A percentile compares a stretch with the other conserved stretches of the same genome.
These are phyloP conservation scores for Plodia interpunctella DNA, from an alignment of 1,140 invertebrate species.

Conservation along the genomic window DNA sequence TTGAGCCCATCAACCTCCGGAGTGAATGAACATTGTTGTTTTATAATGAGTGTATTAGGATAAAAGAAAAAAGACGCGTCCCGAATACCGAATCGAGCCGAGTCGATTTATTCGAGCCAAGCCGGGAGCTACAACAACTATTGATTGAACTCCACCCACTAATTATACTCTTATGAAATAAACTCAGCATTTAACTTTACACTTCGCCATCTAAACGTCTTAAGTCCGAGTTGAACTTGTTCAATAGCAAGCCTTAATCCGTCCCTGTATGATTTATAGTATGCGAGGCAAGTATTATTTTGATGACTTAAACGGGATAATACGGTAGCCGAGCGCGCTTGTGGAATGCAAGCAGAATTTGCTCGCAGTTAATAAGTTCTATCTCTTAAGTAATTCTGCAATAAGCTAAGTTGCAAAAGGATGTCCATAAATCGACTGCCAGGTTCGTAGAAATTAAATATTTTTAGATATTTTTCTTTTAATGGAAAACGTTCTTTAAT, in stretches of 20 bases:
- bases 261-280: neutral
- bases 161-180: conserved; percentile 71
- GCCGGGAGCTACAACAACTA: conserved; percentile 45
- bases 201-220: conserved; percentile 14
- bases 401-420: neutral
- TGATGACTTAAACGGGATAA: conserved; percentile 25
- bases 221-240: neutral
- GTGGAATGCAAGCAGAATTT: conserved; percentile 31
- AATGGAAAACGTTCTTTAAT: conserved; percentile 32
- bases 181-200: conserved; percentile 55
- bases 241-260: conserved; percentile 8
- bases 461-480: conserved; percentile 15
- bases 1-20: conserved; percentile 1
- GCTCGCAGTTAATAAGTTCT: conserved; percentile 23
- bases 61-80: conserved; percentile 9
- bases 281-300: neutral
- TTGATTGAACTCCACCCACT: conserved; percentile 65
- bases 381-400: neutral
- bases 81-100: conserved; percentile 17
- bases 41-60: conserved; percentile 6
- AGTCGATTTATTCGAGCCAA: conserved; percentile 34
- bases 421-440: neutral
- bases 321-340: conserved; percentile 42
- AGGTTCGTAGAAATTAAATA: neutral
- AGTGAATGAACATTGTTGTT: conserved; percentile 5